These are phyloP conservation scores for Meandrusa payeni DNA, from an alignment of 2,888 invertebrate genomes.

Conservation along the genomic window DNA sequence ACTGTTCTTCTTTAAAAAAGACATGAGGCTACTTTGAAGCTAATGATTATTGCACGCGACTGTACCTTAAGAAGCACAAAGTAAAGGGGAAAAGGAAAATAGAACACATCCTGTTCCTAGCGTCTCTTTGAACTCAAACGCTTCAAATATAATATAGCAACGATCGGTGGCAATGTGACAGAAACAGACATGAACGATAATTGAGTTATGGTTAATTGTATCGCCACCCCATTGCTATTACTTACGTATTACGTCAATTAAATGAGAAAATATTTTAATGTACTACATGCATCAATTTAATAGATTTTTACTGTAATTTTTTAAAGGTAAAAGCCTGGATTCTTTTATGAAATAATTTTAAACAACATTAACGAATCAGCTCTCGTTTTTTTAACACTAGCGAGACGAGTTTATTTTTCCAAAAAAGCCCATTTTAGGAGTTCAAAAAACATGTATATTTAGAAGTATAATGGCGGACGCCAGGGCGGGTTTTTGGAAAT, in stretches of 20 bases:
- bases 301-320: too few species aligned
- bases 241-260: not conserved
- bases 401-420: not conserved
- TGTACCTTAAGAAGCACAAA: slow-evolving; percentile 27
- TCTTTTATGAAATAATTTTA: too few species aligned
- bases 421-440: too few species aligned
- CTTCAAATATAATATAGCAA: slow-evolving; percentile 47
- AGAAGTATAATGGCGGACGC: too few species aligned
- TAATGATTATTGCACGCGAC: slow-evolving; percentile 4
- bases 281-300: too few species aligned
- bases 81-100: slow-evolving; percentile 38
- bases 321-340: too few species aligned
- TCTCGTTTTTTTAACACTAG: too few species aligned
- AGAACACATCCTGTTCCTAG: slow-evolving; percentile 42
- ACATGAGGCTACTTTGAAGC: too few species aligned
- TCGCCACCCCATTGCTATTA: not conserved
- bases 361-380: not conserved
- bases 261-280: too few species aligned
- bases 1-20: too few species aligned
- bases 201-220: slow-evolving; percentile 13
- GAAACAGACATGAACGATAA: slow-evolving; percentile 15
- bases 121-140: slow-evolving; percentile 47
- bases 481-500: too few species aligned
- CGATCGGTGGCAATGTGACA: slow-evolving; percentile 40
- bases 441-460: too few species aligned